A percentile compares a stretch with the other conserved stretches of the same genome.
These are phyloP conservation scores for Nothura maculosa DNA, from an alignment of 2,797 vertebrate species.

Conservation along the genomic window DNA sequence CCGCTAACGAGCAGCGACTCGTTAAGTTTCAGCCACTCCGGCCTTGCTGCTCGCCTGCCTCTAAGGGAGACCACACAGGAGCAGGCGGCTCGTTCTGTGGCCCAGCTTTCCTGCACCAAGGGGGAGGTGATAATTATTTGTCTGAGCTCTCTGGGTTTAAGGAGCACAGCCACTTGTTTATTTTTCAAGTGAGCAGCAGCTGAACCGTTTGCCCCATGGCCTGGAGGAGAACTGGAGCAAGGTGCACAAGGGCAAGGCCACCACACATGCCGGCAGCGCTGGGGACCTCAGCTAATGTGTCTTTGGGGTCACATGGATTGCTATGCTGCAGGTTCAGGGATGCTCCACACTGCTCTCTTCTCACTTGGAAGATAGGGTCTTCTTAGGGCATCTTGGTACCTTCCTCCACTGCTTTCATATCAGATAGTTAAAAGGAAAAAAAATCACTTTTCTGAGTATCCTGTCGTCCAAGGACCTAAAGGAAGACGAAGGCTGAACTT, in stretches of 20 bases:
- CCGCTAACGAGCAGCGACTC: slow-evolving; percentile 70
- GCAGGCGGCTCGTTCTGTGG: background rate
- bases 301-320: background rate
- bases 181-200: slow-evolving; percentile 21
- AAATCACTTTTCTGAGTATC: background rate
- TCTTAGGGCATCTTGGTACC: background rate
- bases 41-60: slow-evolving; percentile 53
- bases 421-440: background rate
- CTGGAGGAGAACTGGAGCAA: background rate
- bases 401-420: background rate
- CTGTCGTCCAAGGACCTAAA: background rate
- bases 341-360: background rate
- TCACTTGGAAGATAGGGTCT: background rate
- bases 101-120: slow-evolving; percentile 4
- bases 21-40: slow-evolving; percentile 67
- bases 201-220: background rate
- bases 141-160: slow-evolving; percentile 55
- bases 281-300: background rate
- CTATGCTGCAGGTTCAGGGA: background rate
- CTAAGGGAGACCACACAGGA: slow-evolving; percentile 67
- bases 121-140: slow-evolving; percentile 65
- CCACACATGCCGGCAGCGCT: background rate
- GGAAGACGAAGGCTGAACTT: slow-evolving; percentile 18
- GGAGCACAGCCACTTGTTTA: slow-evolving; percentile 29
- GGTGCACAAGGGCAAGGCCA: fast-evolving